Base-by-base conservation (phyloP, 30 jellyfish, hydroid and myxozoan species). In the Pseudorhiza aurosa region DNA sequence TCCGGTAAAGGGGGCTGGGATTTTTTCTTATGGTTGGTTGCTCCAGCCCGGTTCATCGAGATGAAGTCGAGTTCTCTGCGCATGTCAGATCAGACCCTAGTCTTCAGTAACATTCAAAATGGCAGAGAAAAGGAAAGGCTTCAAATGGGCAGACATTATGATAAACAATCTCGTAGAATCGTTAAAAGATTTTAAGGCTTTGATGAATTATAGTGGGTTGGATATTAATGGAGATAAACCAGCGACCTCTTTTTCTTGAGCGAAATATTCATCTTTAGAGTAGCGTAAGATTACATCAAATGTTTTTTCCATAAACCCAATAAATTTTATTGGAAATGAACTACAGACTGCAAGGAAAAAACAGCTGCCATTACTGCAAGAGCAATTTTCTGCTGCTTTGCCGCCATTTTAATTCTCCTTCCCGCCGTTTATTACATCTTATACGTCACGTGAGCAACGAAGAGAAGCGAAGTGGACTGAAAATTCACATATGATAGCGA, bases 11-110 rank as follows among this genome's bases (percentile, higher is more conserved):
- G 29, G 63, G 63, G 63, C 63, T 49, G 22, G 29, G 63, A 49
- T 49, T 49, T 49, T 12, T 26, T 29, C 63, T 15, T 49, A 29
- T n/a, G n/a, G n/a, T n/a, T 49, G 63, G 15, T 42, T 8, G 55
- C 63, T 49, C 63, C 63, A 49, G 63, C 63, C 63, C 63, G 63
- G 63, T 12, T 49, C 22, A 29, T 29, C 63, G 63, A 29, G 63
- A 29, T 49, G 22, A 49, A 49, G n/a, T 12, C n/a, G n/a, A 6
- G n/a, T 9, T 42, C 55, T 8, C 9, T 42, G 55, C 55, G 55
- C 55, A 8, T 42, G 55, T 42, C 55, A 9, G 15, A 42, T 42
- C 9, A 42, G 15, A 42, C 55, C 15, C 55, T 15, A 42, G 11
- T 42, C 15, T 9, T 8, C 55, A 8, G 11, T 8, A 15, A 8